phyloP scores from a whole-genome alignment of 1,140 invertebrate species.

The Neomicropteryx cornuta region DNA sequence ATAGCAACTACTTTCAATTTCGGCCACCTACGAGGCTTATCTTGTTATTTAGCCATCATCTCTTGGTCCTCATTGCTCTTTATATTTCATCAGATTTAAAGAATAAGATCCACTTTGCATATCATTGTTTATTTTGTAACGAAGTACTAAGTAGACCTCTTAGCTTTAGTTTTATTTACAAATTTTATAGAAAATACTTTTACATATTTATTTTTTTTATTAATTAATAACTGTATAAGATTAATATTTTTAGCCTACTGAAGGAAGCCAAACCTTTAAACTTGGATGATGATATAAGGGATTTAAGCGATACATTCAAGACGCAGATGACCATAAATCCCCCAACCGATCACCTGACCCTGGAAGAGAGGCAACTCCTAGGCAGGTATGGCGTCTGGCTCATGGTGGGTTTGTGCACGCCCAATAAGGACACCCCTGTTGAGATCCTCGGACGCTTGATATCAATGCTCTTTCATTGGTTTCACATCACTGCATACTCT shows the following conservation, averaged over 20 bases:
- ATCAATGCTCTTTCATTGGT: constrained; percentile 98
- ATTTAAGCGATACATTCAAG: constrained; percentile 22
- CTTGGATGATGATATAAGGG: constrained; percentile 44
- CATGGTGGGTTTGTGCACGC: constrained; percentile 86
- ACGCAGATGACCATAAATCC: constrained; percentile 25
- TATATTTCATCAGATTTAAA: too few species aligned
- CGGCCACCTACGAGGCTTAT: too few species aligned
- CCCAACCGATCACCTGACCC: constrained; percentile 46
- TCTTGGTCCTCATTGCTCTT: too few species aligned
- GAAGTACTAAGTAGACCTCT: too few species aligned
- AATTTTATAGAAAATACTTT: too few species aligned
- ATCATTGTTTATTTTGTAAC: too few species aligned
- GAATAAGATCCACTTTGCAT: too few species aligned
- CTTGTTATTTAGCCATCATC: too few species aligned
- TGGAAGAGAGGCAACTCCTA: constrained; percentile 78
- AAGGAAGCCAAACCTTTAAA: constrained; percentile 68
- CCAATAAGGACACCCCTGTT: constrained; percentile 70
- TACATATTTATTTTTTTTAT: too few species aligned
- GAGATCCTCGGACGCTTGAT: constrained; percentile 86
- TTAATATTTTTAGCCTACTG: constrained; percentile 54
- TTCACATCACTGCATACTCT: constrained; percentile 92
- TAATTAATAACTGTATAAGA: too few species aligned
- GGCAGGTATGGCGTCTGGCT: constrained; percentile 94
- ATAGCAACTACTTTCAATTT: too few species aligned
- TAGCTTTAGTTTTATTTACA: too few species aligned